These are phyloP conservation scores for Apis laboriosa DNA, from an alignment of 1,140 invertebrate genomes.

Conservation along the genomic window DNA sequence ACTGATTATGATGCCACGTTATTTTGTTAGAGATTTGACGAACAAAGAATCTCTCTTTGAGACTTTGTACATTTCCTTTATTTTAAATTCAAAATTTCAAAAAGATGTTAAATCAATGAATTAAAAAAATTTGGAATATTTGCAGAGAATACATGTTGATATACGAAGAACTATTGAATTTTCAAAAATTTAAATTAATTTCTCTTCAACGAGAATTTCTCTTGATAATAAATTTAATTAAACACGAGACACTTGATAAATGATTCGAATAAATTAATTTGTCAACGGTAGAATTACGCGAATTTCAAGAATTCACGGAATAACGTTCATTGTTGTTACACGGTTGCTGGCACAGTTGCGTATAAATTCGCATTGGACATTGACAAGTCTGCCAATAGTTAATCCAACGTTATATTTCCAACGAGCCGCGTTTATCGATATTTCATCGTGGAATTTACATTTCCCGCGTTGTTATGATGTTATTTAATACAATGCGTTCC, in stretches of 20 bases:
- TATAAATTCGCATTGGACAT: neutral
- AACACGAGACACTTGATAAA: neutral
- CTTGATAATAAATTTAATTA: neutral
- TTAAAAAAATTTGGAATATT: no score
- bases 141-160: no score
- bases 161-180: neutral
- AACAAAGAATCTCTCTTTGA: no score
- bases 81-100: no score
- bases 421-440: neutral
- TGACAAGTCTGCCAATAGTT: conserved; percentile 7
- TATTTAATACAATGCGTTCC: neutral
- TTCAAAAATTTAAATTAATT: neutral
- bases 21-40: no score
- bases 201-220: neutral
- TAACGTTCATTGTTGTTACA: neutral
- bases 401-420: neutral
- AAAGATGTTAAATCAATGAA: no score
- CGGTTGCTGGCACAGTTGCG: neutral
- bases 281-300: neutral
- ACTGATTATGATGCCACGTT: no score
- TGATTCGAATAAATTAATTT: neutral
- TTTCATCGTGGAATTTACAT: neutral
- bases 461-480: neutral
- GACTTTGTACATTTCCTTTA: no score
- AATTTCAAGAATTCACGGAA: neutral